These are phyloP conservation scores for Nymphicus hollandicus DNA, from an alignment of 2,113 vertebrate genomes.

Conservation along the genomic window DNA sequence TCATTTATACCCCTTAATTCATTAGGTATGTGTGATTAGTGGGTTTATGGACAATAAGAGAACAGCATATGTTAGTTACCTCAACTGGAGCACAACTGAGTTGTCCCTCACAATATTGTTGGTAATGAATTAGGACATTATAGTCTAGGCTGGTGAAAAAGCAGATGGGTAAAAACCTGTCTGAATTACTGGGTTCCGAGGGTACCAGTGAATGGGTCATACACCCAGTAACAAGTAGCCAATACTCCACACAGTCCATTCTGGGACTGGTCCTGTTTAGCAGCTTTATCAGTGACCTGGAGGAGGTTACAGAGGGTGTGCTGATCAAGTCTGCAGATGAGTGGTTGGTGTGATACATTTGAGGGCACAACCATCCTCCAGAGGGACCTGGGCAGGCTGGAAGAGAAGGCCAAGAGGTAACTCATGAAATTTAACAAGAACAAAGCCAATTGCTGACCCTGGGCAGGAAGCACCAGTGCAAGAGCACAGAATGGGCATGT, in stretches of 20 bases:
- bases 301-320: neutral
- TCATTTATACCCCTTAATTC: neutral
- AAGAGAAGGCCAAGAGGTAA: neutral
- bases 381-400: neutral
- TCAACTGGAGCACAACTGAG: neutral
- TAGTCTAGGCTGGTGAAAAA: neutral
- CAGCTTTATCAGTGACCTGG: neutral
- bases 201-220: neutral
- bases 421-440: neutral
- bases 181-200: neutral
- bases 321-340: neutral
- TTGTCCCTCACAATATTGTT: neutral
- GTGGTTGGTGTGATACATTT: neutral
- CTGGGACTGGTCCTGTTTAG: neutral
- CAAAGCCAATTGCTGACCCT: neutral
- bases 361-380: neutral
- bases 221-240: neutral
- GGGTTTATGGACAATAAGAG: neutral
- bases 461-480: neutral
- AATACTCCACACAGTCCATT: neutral
- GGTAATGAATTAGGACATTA: neutral
- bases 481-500: too few relatives aligned
- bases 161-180: neutral
- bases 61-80: neutral
- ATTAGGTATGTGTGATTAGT: neutral